A percentile compares a stretch with the other conserved stretches of the same genome.
Conservation (phyloP, 2,113 vertebrate genomes). For the Clarias magur region DNA sequence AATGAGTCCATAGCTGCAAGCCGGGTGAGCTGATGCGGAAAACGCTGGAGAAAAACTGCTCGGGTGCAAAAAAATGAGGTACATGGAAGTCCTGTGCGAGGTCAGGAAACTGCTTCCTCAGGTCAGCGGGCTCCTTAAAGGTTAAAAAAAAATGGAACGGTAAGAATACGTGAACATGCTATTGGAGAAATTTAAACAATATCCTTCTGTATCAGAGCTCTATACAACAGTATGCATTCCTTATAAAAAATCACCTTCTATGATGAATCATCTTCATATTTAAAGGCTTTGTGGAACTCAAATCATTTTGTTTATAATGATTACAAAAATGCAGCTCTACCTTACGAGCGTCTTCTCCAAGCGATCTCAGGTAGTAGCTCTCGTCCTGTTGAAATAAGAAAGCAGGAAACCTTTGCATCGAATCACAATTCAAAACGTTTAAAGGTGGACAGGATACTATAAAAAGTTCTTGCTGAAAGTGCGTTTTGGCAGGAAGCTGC, state of each 20-base stretch:
- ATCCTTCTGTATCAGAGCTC: background rate
- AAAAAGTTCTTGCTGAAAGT: background rate
- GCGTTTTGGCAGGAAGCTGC: no score
- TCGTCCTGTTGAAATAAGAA: constrained; percentile 78
- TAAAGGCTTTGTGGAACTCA: background rate
- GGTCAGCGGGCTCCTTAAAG: constrained; percentile 87
- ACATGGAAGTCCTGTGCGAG: constrained; percentile 84
- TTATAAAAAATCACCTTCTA: background rate
- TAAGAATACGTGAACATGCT: background rate
- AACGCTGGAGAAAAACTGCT: constrained; percentile 92
- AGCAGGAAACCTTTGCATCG: background rate
- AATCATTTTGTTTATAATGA: background rate
- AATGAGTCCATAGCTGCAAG: constrained; percentile 96
- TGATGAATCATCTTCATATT: background rate
- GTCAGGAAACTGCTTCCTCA: constrained; percentile 88
- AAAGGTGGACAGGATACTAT: background rate
- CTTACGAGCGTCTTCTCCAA: constrained; percentile 90
- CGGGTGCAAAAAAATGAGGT: constrained; percentile 85
- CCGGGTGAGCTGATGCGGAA: constrained; percentile 94
- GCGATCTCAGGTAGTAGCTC: constrained; percentile 92
- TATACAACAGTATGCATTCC: background rate
- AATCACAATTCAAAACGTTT: background rate
- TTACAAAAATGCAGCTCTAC: constrained; percentile 64
- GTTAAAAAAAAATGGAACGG: background rate
- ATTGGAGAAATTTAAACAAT: constrained; percentile 22